Base-by-base conservation (phyloP, 1,140 invertebrate genomes). In the Solen grandis region DNA sequence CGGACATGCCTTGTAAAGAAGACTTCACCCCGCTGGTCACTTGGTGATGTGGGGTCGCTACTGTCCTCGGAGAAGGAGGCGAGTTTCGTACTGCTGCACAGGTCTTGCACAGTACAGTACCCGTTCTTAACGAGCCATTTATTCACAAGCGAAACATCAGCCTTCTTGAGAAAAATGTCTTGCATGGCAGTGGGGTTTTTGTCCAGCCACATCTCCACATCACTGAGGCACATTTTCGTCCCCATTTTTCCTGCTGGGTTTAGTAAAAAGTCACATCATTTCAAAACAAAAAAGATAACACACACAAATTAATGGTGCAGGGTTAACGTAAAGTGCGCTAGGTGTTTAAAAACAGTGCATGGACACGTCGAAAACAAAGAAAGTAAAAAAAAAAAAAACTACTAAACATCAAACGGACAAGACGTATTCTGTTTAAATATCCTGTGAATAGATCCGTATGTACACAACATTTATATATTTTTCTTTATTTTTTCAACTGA, bases 131-230 rank as follows among this genome's bases (percentile, higher is more conserved):
- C 85, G 4, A 94, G 85, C 94, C 94, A 94, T 73, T 90, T 91
- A 86, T 94, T 94, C 29, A 94, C 89, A 0, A 93, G 84, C 0
- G 63, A 76, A 0, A 93, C 69, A 74, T 94, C 93, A 0, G 93
- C 92, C 85, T 93, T 93, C 27, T 90, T 87, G 4, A 93, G 74
- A 81, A 94, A 93, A 73, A 93, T 93, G 59, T 93, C 93, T 36
- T 91, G 84, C 66, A 90, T 88, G 35, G 86, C 84, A 10, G 93
- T 92, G 0, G 92, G 92, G 78, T 94, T 92, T 3, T 85, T 78
- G 65, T 94, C 93, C 38, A 94, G 86, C 93, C 93, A 94, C 69
- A 91, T 91, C 76, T 94, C 93, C 4, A 94, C 92, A 22, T 63
- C 59, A n/a, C 8, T 46, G 41, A 46, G 8, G 19, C 41, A 46